These are phyloP conservation scores for Drosophila vallismaia DNA, from an alignment of 2,888 invertebrate genomes.

Conservation along the genomic window DNA sequence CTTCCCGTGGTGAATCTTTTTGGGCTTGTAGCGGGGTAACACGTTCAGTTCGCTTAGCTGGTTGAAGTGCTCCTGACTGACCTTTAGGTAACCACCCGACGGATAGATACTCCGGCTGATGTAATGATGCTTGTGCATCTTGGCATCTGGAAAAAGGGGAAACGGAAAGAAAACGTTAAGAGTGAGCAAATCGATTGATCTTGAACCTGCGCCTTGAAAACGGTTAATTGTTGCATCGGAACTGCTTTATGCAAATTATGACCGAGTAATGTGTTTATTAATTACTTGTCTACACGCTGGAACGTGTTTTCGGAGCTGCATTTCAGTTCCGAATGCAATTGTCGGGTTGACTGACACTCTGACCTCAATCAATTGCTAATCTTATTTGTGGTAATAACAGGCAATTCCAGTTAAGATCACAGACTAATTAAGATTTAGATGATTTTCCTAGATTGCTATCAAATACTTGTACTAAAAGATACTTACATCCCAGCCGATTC, in stretches of 20 bases:
- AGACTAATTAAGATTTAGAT: background rate
- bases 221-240: slow-evolving; percentile 62
- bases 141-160: slow-evolving; percentile 61
- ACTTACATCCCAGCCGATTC: slow-evolving; percentile 75
- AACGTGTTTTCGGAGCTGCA: slow-evolving; percentile 29
- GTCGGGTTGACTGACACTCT: slow-evolving; percentile 77
- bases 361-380: slow-evolving; percentile 67
- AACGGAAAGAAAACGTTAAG: slow-evolving; percentile 19
- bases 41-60: slow-evolving; percentile 74
- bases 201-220: slow-evolving; percentile 73
- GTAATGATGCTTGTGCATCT: slow-evolving; percentile 63
- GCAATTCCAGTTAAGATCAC: background rate
- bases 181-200: slow-evolving; percentile 42
- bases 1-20: slow-evolving; percentile 68
- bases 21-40: slow-evolving; percentile 79
- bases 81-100: slow-evolving; percentile 81
- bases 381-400: background rate
- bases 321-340: slow-evolving; percentile 58
- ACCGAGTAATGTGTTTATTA: slow-evolving; percentile 21
- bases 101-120: slow-evolving; percentile 80
- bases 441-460: background rate
- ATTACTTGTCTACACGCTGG: slow-evolving; percentile 33
- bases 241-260: slow-evolving; percentile 50
- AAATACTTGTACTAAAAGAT: slow-evolving; percentile 15
- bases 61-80: slow-evolving; percentile 72